Base-by-base conservation (phyloP, 2,888 invertebrate species). In the Heteropelma amictum region DNA sequence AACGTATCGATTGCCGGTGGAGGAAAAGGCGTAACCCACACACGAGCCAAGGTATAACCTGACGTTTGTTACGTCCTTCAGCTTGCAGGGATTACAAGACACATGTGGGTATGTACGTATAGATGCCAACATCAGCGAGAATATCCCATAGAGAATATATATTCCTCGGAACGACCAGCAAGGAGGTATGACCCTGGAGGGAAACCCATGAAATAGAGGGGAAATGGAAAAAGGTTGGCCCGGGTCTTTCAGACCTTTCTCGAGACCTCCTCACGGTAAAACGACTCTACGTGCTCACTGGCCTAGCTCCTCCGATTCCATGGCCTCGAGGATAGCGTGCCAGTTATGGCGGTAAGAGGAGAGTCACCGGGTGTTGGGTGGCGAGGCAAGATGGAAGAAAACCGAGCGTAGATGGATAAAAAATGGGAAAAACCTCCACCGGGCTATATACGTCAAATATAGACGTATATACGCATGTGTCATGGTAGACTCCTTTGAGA, bases 211-310 rank as follows among this genome's bases (percentile, higher is more conserved):
- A 63, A 61, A 56, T 58, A 6, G 40, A 45, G 71, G 53, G n/a
- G 53, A 72, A 76, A 72, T 71, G 75, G 54, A 68, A 68, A 64
- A 72, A 58, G 58, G 61, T 67, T 65, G 35, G 70, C 33, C 38
- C 21, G 63, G 17, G 10, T 63, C 54, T 70, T 63, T 71, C 30
- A 40, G 56, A 58, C 35, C 21, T 38, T 49, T 14, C 30, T 58
- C 7, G 12, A 19, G 5, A n/a, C 35, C n/a, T 19, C 5, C 5
- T 2, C 23, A 23, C 28, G 38, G 67, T 38, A 63, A 72, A 72
- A 71, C 71, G 67, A 38, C 63, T 45, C 58, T 76, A 76, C 72
- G 75, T 76, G 75, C 63, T 68, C 45, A 35, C 45, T 42, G 17
- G 61, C 30, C 67, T n/a, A 38, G 35, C 45, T 63, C 56, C 58